Conservation (phyloP, 2,113 vertebrate species). For the Ploceus nigricollis region DNA sequence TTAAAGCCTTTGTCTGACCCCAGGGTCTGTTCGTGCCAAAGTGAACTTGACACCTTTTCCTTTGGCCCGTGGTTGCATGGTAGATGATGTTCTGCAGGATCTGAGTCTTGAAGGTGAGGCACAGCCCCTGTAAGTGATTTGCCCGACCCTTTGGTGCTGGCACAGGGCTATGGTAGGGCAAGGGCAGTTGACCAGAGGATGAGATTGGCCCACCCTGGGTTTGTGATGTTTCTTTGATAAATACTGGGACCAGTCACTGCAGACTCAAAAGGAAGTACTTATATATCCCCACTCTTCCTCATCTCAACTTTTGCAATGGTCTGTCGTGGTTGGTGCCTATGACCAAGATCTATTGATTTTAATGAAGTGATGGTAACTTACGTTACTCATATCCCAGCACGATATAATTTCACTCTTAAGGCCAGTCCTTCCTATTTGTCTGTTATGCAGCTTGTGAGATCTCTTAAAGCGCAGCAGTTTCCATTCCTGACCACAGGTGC, state of each 20-base stretch:
- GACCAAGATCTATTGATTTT: neutral
- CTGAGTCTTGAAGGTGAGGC: neutral
- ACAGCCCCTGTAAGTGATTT: neutral
- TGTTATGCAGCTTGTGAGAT: fast-evolving
- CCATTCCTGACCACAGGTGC: neutral
- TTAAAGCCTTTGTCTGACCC: neutral
- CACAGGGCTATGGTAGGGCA: neutral
- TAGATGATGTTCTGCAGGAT: neutral
- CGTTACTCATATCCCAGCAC: fast-evolving
- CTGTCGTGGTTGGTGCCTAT: neutral
- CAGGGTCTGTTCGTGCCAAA: neutral
- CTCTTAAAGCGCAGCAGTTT: neutral
- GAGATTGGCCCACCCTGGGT: neutral
- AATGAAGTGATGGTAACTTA: neutral
- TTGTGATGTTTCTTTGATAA: neutral
- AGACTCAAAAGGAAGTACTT: neutral
- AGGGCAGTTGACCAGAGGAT: neutral
- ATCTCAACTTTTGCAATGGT: neutral
- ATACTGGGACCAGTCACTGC: neutral
- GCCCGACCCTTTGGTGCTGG: neutral
- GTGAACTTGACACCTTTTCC: neutral
- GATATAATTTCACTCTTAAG: neutral
- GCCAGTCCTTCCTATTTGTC: neutral
- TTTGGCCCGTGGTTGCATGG: neutral
- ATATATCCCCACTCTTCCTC: neutral